Evolutionary conservation across 2,888 invertebrate genomes (phyloP), one percentile per base, ranked within the genome.

Genomic region (Acanthoscelides obtectus): DNA sequence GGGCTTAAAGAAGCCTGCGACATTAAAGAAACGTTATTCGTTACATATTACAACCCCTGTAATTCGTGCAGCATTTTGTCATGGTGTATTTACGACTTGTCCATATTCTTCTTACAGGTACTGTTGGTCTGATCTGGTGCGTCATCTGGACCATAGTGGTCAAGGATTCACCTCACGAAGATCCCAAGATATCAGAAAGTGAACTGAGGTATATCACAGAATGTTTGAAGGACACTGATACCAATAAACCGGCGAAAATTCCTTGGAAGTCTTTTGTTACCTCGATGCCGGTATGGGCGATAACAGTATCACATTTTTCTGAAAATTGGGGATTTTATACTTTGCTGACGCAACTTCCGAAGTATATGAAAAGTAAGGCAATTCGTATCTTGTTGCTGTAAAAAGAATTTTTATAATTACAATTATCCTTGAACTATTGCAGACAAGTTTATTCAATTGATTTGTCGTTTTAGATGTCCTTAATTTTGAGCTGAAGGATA

Each of bases 261-360:
- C 95, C 95, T 0, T 95, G 95, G 95, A 88, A 87, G 72, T 87
- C 89, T 1, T 93, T 96, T 82, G 85, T 95, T 69, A 90, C 88
- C 0, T 95, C 95, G 0, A 87, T 88, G 70, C 91, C 95, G 0
- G 94, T 95, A 17, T 95, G 94, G 92, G 94, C 95, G 0, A 94
- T 95, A 64, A 90, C 93, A 0, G 89, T 91, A 69, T 93, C 95
- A 0, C 95, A 95, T 83, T 94, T 95, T 85, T 92, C 94, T 25
- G 95, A 95, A 84, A 95, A 95, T 84, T 95, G 95, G 95, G 95
- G 95, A 3, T 95, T 95, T 85, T 95, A 95, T 80, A 95, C 95
- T 0, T 86, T 95, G 76, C 88, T 75, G 20, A 76, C 76, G 1
- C 74, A 76, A 25, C 64, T 76, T 19, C 76, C 76, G 0, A 75